A percentile compares a stretch with the other conserved stretches of the same genome.
phyloP scores from a whole-genome alignment of 2,113 vertebrate species.

The Diphyllodes magnificus region DNA sequence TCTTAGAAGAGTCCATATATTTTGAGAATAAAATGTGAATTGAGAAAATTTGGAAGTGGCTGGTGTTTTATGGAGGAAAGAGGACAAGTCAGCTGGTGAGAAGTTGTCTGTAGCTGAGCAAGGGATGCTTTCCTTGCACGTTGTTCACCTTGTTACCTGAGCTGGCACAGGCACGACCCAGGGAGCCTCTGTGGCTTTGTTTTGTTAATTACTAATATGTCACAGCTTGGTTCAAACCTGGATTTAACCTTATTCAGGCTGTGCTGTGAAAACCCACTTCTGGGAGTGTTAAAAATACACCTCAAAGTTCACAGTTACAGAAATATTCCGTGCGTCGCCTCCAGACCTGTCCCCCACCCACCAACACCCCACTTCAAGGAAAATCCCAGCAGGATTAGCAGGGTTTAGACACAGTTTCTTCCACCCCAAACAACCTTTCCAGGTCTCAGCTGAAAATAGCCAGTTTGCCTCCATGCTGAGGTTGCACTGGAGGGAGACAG shows the following conservation, averaged over 20 bases:
- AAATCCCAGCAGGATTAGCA: neutral
- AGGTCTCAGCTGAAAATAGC: neutral
- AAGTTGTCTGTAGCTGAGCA: neutral
- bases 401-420: neutral
- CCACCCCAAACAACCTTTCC: neutral
- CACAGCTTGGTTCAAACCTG: neutral
- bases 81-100: neutral
- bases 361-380: rapidly evolving
- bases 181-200: neutral
- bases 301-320: neutral
- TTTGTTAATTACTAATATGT: neutral
- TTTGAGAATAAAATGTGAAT: neutral
- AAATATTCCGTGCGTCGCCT: rapidly evolving
- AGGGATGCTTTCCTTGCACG: rapidly evolving
- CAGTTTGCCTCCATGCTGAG: neutral
- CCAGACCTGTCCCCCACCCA: neutral
- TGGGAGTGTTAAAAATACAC: neutral
- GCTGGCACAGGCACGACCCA: neutral
- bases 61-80: neutral
- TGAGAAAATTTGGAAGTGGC: neutral
- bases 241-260: neutral
- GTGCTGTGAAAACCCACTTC: neutral
- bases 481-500: neutral
- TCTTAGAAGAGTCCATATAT: neutral
- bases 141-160: neutral